phyloP scores from a whole-genome alignment of 1,140 invertebrate genomes.

The Drosophila nigrodunni region DNA sequence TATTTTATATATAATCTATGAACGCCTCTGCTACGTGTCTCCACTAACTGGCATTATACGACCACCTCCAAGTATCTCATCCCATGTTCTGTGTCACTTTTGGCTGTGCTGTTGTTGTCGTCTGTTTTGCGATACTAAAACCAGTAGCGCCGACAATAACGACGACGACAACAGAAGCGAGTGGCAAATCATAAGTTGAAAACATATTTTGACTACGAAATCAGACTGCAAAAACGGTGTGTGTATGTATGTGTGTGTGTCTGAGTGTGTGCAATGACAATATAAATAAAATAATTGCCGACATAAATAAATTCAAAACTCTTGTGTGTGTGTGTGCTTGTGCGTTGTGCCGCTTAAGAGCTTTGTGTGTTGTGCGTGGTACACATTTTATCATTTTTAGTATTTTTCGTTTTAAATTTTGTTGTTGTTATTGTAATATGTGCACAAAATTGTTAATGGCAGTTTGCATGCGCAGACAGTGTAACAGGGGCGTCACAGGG shows the following conservation, averaged over 20 bases:
- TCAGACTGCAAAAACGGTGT: slow-evolving; percentile 57
- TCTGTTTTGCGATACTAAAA: slow-evolving; percentile 40
- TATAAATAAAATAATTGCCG: slow-evolving; percentile 84
- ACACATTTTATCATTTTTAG: slow-evolving; percentile 58
- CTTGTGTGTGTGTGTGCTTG: slow-evolving; percentile 4
- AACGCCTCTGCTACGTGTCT: slow-evolving; percentile 18
- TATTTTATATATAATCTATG: neutral
- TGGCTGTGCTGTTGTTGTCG: slow-evolving; percentile 11
- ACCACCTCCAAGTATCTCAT: neutral
- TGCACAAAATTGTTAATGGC: slow-evolving; percentile 70
- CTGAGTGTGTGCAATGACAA: slow-evolving; percentile 53
- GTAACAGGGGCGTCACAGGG: slow-evolving; percentile 1
- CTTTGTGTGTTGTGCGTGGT: slow-evolving; percentile 59
- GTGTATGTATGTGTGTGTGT: slow-evolving; percentile 10
- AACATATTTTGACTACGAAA: slow-evolving; percentile 84
- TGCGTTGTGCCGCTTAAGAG: slow-evolving; percentile 25
- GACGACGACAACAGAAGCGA: slow-evolving; percentile 49
- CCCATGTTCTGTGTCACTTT: slow-evolving; percentile 19
- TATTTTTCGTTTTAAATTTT: slow-evolving; percentile 34
- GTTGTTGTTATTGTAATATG: slow-evolving; percentile 40
- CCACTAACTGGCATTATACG: neutral
- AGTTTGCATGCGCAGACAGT: slow-evolving; percentile 60
- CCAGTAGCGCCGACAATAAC: slow-evolving; percentile 59
- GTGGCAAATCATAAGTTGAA: slow-evolving; percentile 68
- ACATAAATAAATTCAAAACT: slow-evolving; percentile 81